Evolutionary conservation across 2,113 vertebrate genomes (phyloP).

Genomic region (Pseudopipra pipra): DNA sequence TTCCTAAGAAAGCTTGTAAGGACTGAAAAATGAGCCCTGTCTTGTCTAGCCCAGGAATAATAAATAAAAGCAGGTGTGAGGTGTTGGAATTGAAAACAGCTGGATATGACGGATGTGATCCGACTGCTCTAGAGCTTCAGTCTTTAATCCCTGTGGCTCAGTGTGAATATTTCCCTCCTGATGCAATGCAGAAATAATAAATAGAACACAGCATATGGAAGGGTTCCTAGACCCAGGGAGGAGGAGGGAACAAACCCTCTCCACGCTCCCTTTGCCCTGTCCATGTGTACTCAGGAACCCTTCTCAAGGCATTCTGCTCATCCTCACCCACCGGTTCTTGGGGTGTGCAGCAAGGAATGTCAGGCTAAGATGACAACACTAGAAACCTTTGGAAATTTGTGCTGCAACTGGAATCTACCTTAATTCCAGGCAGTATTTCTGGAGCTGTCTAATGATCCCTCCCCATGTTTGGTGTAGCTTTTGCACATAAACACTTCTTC

Average conservation of each 20-base stretch:
- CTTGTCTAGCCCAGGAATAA: slow-evolving; percentile 72
- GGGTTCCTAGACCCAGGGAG: slow-evolving; percentile 50
- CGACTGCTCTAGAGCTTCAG: slow-evolving; percentile 70
- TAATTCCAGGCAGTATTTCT: background rate
- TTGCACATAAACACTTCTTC: background rate
- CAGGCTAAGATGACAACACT: background rate
- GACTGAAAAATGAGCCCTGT: slow-evolving; percentile 70
- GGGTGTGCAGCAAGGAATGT: background rate
- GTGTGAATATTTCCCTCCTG: slow-evolving; percentile 75
- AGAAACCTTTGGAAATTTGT: background rate
- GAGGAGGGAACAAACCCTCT: background rate
- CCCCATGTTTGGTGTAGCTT: background rate
- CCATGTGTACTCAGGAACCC: background rate
- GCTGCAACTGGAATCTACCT: background rate
- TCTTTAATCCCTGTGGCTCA: slow-evolving; percentile 74
- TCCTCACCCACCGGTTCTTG: background rate
- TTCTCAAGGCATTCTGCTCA: background rate
- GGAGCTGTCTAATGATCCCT: background rate
- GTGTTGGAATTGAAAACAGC: slow-evolving; percentile 73
- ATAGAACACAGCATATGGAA: slow-evolving; percentile 73
- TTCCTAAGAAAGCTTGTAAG: slow-evolving; percentile 62
- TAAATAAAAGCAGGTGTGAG: slow-evolving; percentile 85
- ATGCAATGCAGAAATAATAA: slow-evolving; percentile 76
- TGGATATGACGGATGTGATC: slow-evolving; percentile 73
- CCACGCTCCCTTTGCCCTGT: background rate